These are phyloP conservation scores for Ptycholaimellus sp. DNA, from an alignment of 2,888 invertebrate genomes.

Conservation along the genomic window DNA sequence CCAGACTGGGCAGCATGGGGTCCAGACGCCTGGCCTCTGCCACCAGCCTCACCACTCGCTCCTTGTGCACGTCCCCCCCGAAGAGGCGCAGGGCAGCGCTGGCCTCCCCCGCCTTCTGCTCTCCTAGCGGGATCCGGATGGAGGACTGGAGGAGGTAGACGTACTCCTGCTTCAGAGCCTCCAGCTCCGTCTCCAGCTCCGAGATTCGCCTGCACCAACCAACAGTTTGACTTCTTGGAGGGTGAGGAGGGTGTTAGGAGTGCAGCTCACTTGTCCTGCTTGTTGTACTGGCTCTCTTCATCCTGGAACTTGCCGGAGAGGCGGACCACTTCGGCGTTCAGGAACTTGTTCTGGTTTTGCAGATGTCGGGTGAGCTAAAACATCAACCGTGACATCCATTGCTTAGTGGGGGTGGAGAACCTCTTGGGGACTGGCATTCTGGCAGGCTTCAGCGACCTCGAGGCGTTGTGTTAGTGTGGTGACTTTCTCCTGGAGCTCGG, in stretches of 20 bases:
- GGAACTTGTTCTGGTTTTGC: slow-evolving; percentile 31
- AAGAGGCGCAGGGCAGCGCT: slow-evolving; percentile 31
- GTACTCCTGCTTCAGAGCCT: slow-evolving; percentile 31
- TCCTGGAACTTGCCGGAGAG: slow-evolving; percentile 26
- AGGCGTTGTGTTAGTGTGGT: too few species aligned
- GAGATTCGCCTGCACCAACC: slow-evolving; percentile 20
- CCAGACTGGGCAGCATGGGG: slow-evolving; percentile 18
- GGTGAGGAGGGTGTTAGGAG: slow-evolving; percentile 1
- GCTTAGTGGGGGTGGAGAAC: too few species aligned
- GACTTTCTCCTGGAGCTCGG: too few species aligned
- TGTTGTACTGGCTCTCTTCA: slow-evolving; percentile 19
- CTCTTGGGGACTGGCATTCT: too few species aligned
- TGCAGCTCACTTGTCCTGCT: background rate
- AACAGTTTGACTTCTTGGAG: slow-evolving; percentile 8
- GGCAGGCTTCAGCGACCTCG: too few species aligned
- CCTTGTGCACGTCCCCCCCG: slow-evolving; percentile 32
- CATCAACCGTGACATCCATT: too few species aligned
- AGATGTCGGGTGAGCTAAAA: too few species aligned
- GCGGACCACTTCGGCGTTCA: slow-evolving; percentile 32
- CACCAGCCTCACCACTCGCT: slow-evolving; percentile 27
- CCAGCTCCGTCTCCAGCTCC: slow-evolving; percentile 26
- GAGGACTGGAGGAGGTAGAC: slow-evolving; percentile 32
- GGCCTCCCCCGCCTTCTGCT: slow-evolving; percentile 27
- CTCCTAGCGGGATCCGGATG: slow-evolving; percentile 29
- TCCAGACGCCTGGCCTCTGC: slow-evolving; percentile 27